These are phyloP conservation scores for Drosophila lacteicornis DNA, from an alignment of 1,140 invertebrate genomes.

Conservation along the genomic window DNA sequence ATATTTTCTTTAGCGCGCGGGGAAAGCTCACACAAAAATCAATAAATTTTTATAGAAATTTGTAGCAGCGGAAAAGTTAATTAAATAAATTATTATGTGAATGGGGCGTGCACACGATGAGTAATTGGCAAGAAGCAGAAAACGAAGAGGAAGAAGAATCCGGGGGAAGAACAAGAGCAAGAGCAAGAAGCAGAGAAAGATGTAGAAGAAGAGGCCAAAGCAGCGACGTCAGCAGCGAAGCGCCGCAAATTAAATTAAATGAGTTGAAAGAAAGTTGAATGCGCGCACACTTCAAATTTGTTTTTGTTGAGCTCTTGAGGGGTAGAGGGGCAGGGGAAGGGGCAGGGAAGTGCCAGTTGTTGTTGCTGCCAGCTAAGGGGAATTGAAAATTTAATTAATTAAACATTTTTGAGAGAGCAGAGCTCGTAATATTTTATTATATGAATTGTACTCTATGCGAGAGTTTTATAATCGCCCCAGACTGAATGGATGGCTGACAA, in stretches of 20 bases:
- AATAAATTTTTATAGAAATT: constrained; percentile 78
- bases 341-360: constrained; percentile 32
- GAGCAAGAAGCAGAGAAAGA: neutral
- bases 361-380: constrained; percentile 49
- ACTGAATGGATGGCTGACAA: constrained; percentile 31
- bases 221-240: constrained; percentile 58
- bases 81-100: constrained; percentile 84
- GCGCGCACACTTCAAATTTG: constrained; percentile 78
- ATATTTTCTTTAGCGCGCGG: constrained; percentile 30
- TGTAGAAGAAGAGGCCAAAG: constrained; percentile 2
- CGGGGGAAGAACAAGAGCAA: constrained; percentile 13
- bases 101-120: constrained; percentile 82
- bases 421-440: constrained; percentile 75
- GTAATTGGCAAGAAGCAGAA: constrained; percentile 77
- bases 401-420: constrained; percentile 76
- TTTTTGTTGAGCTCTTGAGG: constrained; percentile 52
- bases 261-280: constrained; percentile 84
- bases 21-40: constrained; percentile 55
- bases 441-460: constrained; percentile 52
- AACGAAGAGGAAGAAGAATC: constrained; percentile 22
- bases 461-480: constrained; percentile 71
- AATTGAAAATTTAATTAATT: constrained; percentile 84
- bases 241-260: constrained; percentile 83
- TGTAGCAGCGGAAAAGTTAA: constrained; percentile 82
- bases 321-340: constrained; percentile 1